Conservation (phyloP, 2,113 vertebrate genomes). For the Poicephalus meyeri region DNA sequence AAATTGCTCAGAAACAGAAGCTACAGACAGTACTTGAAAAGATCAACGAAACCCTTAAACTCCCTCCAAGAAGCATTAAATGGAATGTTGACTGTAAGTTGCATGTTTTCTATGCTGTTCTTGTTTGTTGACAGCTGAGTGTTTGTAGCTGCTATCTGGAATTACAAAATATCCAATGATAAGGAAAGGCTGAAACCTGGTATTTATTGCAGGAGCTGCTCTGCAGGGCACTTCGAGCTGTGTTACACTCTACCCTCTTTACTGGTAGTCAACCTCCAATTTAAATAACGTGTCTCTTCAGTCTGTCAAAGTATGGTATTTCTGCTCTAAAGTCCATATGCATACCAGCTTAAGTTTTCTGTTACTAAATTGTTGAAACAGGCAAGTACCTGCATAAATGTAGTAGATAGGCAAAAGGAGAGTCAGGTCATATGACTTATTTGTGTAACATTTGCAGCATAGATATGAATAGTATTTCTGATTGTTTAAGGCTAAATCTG, state of each 20-base stretch:
- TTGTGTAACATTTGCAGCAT: not conserved
- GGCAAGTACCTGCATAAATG: not conserved
- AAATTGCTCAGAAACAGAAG: slow-evolving; percentile 91
- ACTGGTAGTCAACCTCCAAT: not conserved
- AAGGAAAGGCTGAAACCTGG: not conserved
- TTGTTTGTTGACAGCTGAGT: not conserved
- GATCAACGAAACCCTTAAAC: slow-evolving; percentile 89
- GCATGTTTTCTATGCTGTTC: not conserved
- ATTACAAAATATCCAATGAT: not conserved
- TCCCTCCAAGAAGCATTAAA: slow-evolving; percentile 85
- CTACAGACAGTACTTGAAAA: slow-evolving; percentile 89
- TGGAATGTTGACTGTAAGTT: slow-evolving; percentile 90
- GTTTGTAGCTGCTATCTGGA: not conserved
- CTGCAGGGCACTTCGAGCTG: not conserved
- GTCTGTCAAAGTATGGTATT: not conserved
- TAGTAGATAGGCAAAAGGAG: not conserved
- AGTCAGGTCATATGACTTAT: not conserved
- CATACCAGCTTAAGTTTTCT: not conserved
- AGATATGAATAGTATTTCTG: not conserved
- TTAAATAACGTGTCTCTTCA: not conserved
- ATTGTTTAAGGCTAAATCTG: not conserved
- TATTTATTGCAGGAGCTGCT: not conserved
- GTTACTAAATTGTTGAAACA: not conserved
- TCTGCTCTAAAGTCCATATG: not conserved
- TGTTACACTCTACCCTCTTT: not conserved